Base-by-base conservation (phyloP, 2,888 invertebrate species). In the Drosophila gaucha region DNA sequence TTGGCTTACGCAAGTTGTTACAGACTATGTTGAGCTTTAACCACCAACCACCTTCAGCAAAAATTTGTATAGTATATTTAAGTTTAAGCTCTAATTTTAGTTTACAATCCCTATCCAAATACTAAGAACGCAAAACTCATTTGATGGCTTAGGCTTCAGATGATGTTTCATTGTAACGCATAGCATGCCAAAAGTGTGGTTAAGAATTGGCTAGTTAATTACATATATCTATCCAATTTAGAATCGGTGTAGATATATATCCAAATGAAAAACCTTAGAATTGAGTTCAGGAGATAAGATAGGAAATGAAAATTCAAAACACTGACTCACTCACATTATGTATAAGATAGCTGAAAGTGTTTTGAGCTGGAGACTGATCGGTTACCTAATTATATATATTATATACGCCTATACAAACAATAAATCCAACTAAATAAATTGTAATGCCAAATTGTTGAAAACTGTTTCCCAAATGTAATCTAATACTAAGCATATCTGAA, bases 341-440 rank as follows among this genome's bases (percentile, higher is more conserved):
- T 44, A 31, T 38, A 51, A 63, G 52, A 50, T 66, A 69, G 46
- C 52, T 44, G 39, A 33, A 59, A 41, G 55, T 71, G 85, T 74
- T 75, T 66, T 66, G 66, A 84, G 67, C 65, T 77, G 78, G 85
- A 86, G 85, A 80, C 87, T 77, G 80, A 84, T 66, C 38, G 60
- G 58, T 78, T 74, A 74, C 60, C 58, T 36, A 65, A 39, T 60
- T 43, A 30, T 60, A 20, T 41, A 49, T 31, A 68, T 16, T 26
- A 36, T 16, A 5, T 18, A 18, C 36, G 5, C 2, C 8, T 8
- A n/a, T 35, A 46, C 28, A 49, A 54, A 49, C 20, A 31, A 30
- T 9, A 46, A 18, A 50, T 26, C 51, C 12, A 41, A 66, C 41
- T 33, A 38, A 38, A 52, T 65, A 33, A 50, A 41, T 28, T 6